Evolutionary conservation across 2,888 invertebrate species (phyloP).

Genomic region (Sinodicranocentrus sp.): DNA sequence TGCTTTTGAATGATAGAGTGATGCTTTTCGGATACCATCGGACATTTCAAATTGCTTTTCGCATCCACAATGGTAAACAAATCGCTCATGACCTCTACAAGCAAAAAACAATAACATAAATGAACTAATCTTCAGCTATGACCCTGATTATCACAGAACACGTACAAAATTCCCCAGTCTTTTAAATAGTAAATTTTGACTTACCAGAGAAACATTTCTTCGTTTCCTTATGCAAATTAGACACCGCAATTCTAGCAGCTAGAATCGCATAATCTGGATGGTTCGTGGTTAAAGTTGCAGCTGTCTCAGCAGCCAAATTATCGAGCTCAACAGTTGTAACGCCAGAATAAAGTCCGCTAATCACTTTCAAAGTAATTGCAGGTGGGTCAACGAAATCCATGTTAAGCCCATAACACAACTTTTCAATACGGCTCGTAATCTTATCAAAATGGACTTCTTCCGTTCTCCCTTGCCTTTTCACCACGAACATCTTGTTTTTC

Average conservation of each 20-base stretch:
- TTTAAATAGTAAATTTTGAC: not conserved
- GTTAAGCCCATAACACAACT: conserved; percentile 96
- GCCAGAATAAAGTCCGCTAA: conserved; percentile 95
- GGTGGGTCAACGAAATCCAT: conserved; percentile 98
- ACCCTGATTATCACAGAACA: too few species aligned
- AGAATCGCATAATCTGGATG: conserved; percentile 97
- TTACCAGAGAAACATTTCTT: conserved; percentile 94
- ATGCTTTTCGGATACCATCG: conserved; percentile 92
- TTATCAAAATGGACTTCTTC: conserved; percentile 98
- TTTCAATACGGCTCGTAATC: conserved; percentile 96
- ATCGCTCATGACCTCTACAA: conserved; percentile 92
- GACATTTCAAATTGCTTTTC: conserved; percentile 85
- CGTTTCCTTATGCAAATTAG: conserved; percentile 99
- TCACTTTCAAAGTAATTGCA: conserved; percentile 93
- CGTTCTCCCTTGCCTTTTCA: conserved; percentile 85
- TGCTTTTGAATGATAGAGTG: conserved; percentile 90
- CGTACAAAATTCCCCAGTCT: not conserved
- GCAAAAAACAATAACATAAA: too few species aligned
- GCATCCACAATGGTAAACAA: conserved; percentile 88
- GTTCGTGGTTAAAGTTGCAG: conserved; percentile 98
- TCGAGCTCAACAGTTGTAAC: conserved; percentile 98
- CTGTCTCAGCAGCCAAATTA: conserved; percentile 98
- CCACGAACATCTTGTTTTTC: conserved; percentile 73
- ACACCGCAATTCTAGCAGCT: conserved; percentile 95
- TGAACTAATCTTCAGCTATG: too few species aligned